A percentile compares a stretch with the other conserved stretches of the same genome.
Conservation (phyloP, 1,140 invertebrate genomes). For the Venturia canescens region DNA sequence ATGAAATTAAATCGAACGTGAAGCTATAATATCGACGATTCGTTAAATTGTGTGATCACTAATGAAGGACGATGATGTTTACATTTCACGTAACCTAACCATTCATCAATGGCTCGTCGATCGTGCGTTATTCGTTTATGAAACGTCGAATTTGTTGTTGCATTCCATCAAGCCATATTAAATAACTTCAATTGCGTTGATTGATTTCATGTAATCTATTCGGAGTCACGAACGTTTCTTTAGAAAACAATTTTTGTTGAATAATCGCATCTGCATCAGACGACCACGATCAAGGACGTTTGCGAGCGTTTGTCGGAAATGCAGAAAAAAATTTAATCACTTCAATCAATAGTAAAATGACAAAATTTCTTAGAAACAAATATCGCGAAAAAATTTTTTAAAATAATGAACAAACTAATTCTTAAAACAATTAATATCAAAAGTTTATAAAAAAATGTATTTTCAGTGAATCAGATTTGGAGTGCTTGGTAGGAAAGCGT, state of each 20-base stretch:
- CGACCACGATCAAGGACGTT: too few species aligned
- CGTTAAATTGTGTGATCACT: neutral
- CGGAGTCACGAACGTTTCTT: neutral
- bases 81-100: conserved; percentile 25
- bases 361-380: neutral
- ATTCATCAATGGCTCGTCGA: neutral
- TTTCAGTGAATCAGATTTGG: conserved; percentile 65
- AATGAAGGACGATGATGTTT: conserved; percentile 19
- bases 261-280: too few species aligned
- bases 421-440: neutral
- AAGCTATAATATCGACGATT: neutral
- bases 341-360: too few species aligned
- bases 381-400: neutral
- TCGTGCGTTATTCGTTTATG: neutral
- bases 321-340: too few species aligned
- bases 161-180: neutral
- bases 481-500: conserved; percentile 65
- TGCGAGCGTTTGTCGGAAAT: too few species aligned
- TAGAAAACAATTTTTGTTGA: too few species aligned
- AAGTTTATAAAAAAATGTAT: neutral
- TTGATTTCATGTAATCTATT: neutral
- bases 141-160: neutral
- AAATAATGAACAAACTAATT: neutral
- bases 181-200: neutral
- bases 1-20: neutral